These are phyloP conservation scores for Ylistrum balloti DNA, from an alignment of 1,140 invertebrate species.

Conservation along the genomic window DNA sequence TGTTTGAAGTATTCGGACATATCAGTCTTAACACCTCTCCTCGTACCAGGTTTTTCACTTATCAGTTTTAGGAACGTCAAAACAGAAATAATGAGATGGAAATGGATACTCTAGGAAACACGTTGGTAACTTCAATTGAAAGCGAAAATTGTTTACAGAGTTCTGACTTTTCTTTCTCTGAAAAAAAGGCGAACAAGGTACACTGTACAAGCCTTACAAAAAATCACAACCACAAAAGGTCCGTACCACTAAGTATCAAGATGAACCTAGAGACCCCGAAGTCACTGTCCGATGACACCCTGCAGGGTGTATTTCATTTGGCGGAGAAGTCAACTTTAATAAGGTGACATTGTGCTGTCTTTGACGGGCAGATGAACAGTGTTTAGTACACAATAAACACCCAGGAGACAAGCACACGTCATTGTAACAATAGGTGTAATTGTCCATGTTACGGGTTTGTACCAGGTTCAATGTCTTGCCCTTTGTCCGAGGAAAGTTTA, in stretches of 20 bases:
- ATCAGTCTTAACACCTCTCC: too few relatives aligned
- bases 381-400: not conserved
- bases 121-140: too few relatives aligned
- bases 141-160: not conserved
- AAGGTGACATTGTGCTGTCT: not conserved
- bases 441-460: not conserved
- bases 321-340: not conserved
- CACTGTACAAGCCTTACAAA: not conserved
- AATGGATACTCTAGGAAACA: too few relatives aligned
- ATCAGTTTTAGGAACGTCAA: too few relatives aligned
- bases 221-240: not conserved
- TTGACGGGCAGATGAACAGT: constrained; percentile 17
- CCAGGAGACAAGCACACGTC: not conserved
- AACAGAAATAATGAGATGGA: too few relatives aligned
- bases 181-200: not conserved
- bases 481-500: constrained; percentile 27
- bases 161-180: not conserved
- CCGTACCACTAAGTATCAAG: not conserved
- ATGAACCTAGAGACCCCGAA: not conserved
- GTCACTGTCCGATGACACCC: not conserved
- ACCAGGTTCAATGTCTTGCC: constrained; percentile 12
- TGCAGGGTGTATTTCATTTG: not conserved
- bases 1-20: too few relatives aligned
- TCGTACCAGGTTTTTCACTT: too few relatives aligned
- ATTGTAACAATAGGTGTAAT: not conserved